Evolutionary conservation across 1,140 invertebrate species (phyloP).

Genomic region (Heliconius eleuchia): DNA sequence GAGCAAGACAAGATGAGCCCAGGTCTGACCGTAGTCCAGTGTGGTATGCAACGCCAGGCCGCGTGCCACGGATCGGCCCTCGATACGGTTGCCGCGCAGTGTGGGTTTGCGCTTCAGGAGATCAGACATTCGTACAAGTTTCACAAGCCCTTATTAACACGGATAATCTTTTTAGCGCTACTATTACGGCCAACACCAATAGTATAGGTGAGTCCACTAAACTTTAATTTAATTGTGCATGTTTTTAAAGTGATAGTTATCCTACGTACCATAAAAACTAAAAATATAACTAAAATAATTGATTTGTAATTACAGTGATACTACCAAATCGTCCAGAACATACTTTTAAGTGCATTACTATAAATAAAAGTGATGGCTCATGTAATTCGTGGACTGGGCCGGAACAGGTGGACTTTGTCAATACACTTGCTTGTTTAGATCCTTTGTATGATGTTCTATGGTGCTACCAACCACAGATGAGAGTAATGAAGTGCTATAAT

Average conservation of each 20-base stretch:
- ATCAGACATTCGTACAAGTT: constrained; percentile 96
- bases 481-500: constrained; percentile 91
- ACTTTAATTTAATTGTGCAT: not conserved
- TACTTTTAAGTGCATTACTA: constrained; percentile 90
- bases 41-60: constrained; percentile 92
- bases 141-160: constrained; percentile 96
- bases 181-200: constrained; percentile 93
- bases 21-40: constrained; percentile 56
- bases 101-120: constrained; percentile 96
- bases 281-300: not conserved
- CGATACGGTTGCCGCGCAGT: constrained; percentile 91
- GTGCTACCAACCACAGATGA: constrained; percentile 88
- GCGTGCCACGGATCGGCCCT: constrained; percentile 90
- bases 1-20: constrained; percentile 72
- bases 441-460: constrained; percentile 93
- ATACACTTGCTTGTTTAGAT: constrained; percentile 91
- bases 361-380: constrained; percentile 91
- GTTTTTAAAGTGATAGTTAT: no score
- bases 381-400: constrained; percentile 90
- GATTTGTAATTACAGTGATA: constrained; percentile 82
- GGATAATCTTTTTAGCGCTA: constrained; percentile 91
- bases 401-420: constrained; percentile 90
- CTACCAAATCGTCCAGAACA: constrained; percentile 86
- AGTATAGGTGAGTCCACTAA: constrained; percentile 86
- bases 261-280: not conserved